These are phyloP conservation scores for Ephestia elutella DNA, from an alignment of 1,140 invertebrate genomes.

Conservation along the genomic window DNA sequence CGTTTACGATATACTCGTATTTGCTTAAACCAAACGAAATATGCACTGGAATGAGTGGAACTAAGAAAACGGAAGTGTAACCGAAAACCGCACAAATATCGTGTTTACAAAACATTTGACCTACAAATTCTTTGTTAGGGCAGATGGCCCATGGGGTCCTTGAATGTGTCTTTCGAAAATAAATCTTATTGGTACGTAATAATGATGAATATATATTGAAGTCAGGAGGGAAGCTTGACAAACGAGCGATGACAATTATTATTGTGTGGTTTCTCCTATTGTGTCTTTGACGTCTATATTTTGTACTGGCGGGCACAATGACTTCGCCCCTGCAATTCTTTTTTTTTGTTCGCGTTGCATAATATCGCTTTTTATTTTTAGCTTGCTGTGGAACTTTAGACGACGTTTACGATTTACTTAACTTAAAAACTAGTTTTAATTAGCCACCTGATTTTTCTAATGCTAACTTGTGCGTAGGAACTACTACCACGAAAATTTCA, in stretches of 20 bases:
- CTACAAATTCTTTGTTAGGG: constrained; percentile 48
- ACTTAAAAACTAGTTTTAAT: neutral
- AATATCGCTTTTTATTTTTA: neutral
- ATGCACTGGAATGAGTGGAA: neutral
- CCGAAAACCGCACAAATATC: constrained; percentile 31
- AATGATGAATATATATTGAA: neutral
- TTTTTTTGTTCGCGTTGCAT: constrained; percentile 6
- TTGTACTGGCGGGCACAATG: constrained; percentile 22
- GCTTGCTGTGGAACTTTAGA: neutral
- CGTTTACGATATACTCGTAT: too few relatives aligned
- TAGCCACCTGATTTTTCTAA: too few relatives aligned
- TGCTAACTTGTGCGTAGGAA: too few relatives aligned
- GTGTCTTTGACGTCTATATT: constrained; percentile 56
- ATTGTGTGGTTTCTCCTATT: constrained; percentile 57
- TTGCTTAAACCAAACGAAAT: too few relatives aligned
- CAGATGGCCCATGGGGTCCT: constrained; percentile 56
- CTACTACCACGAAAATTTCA: too few relatives aligned
- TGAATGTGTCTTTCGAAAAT: constrained; percentile 32
- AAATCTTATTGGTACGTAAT: constrained; percentile 15
- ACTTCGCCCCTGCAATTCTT: constrained; percentile 21
- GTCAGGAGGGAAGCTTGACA: constrained; percentile 37
- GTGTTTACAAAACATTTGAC: constrained; percentile 62
- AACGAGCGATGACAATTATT: constrained; percentile 65
- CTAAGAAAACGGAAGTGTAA: constrained; percentile 18
- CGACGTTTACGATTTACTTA: neutral